Evolutionary conservation across 2,888 invertebrate species (phyloP), one percentile per base, ranked within the genome.

Genomic region (Aphidoletes aphidimyza): DNA sequence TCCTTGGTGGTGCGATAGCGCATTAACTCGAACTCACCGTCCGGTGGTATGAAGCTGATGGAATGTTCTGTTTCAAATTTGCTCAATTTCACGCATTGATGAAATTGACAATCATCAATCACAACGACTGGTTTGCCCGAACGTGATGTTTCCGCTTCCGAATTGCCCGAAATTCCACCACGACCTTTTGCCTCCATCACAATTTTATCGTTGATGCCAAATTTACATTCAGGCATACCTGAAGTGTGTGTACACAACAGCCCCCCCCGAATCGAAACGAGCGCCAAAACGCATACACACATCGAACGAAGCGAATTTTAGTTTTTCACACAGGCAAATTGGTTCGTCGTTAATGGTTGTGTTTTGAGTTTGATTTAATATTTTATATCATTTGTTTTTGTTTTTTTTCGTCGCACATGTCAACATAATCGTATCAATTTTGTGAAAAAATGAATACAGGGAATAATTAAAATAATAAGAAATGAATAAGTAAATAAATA

Each of bases 31-130:
- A 98, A 99, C 92, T 99, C 99, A 83, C 99, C 99, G 90, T 99
- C 99, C 0, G 99, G 99, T 85, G 99, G 99, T 89, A 99, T 99
- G 92, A 99, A 99, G 87, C 98, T 98, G 89, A 99, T 99, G 89
- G 98, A 98, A 92, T 99, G 99, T 90, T 99, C 99, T 0, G 99
- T 99, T 92, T 99, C 99, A 90, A 99, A 99, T 93, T 99, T 99
- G 90, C 98, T 98, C 85, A 99, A 92, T 90, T 99, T 99, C 84
- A 99, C 99, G 89, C 99, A 99, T 91, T 99, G 99, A 91, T 99
- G 99, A 91, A 99, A 99, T 91, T 99, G 99, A 88, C 99, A 99
- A 91, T 99, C 99, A 89, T 99, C 99, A 87, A 99, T 99, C 34
- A 99, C 99, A n/a, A 99, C 99, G 54, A 98, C 97, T 0, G 98